phyloP scores from a whole-genome alignment of 2,113 vertebrate genomes.

The Rhynchomys soricoides region DNA sequence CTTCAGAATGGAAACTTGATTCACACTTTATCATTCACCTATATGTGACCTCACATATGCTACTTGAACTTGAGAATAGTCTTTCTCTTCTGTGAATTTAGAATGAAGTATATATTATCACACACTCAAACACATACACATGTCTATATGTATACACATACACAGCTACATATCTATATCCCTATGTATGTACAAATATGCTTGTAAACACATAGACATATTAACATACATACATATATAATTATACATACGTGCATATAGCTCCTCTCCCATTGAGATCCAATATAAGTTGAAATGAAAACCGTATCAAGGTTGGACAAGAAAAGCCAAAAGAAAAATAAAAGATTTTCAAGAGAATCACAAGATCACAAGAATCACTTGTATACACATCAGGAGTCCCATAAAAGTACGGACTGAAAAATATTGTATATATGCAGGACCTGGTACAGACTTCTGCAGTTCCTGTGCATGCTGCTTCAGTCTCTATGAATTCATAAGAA shows the following conservation, averaged over 20 bases:
- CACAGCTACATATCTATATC: neutral
- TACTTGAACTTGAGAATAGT: neutral
- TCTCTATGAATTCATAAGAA: neutral
- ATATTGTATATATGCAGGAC: neutral
- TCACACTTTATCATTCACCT: neutral
- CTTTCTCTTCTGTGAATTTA: neutral
- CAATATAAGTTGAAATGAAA: neutral
- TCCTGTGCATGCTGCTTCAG: neutral
- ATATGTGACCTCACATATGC: neutral
- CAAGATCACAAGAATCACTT: neutral
- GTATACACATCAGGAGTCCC: neutral
- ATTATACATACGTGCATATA: neutral
- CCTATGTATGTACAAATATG: no score
- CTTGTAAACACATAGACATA: neutral
- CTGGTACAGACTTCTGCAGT: neutral
- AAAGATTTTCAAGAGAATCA: neutral
- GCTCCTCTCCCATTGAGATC: neutral
- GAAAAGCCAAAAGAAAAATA: neutral
- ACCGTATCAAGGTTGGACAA: neutral
- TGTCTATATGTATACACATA: neutral
- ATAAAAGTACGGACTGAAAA: neutral
- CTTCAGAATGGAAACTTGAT: neutral
- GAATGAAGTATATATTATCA: no score
- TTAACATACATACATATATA: neutral
- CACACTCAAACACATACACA: neutral